These are phyloP conservation scores for Labrus mixtus DNA, from an alignment of 2,113 vertebrate genomes.

Conservation along the genomic window DNA sequence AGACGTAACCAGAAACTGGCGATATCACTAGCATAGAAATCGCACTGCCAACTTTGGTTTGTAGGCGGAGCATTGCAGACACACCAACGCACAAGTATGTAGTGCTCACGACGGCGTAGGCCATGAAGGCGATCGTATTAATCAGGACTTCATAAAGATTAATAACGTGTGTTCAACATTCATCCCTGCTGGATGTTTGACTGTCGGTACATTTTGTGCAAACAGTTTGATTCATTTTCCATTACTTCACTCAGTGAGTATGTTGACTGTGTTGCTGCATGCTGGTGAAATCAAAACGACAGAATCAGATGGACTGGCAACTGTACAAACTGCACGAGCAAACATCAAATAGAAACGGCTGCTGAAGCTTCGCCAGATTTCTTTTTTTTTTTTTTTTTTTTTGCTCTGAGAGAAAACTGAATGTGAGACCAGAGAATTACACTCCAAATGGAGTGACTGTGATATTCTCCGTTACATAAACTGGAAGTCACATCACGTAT, in stretches of 20 bases:
- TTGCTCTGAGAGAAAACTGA: conserved; percentile 25
- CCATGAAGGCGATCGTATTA: too few relatives aligned
- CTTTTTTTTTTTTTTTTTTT: conserved; percentile 1
- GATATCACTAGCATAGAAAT: too few relatives aligned
- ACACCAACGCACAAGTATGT: too few relatives aligned
- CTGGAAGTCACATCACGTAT: background rate
- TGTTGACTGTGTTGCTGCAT: conserved; percentile 5
- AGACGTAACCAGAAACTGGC: too few relatives aligned
- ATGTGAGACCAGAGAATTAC: conserved; percentile 15
- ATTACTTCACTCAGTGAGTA: background rate
- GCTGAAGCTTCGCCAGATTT: conserved; percentile 33
- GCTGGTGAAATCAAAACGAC: conserved; percentile 31
- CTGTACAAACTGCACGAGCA: conserved; percentile 39
- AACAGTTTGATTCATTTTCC: conserved; percentile 4
- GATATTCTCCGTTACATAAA: background rate
- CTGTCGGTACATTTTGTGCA: background rate
- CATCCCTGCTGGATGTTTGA: background rate
- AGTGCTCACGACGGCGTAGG: too few relatives aligned
- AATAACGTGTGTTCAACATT: background rate
- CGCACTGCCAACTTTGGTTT: too few relatives aligned
- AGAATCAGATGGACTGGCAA: conserved; percentile 51
- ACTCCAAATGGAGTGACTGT: conserved; percentile 8
- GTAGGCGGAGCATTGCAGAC: too few relatives aligned
- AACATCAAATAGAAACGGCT: conserved; percentile 34
- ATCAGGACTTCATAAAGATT: background rate